Evolutionary conservation across 2,888 invertebrate species (phyloP).

Genomic region (Sturmia bella): DNA sequence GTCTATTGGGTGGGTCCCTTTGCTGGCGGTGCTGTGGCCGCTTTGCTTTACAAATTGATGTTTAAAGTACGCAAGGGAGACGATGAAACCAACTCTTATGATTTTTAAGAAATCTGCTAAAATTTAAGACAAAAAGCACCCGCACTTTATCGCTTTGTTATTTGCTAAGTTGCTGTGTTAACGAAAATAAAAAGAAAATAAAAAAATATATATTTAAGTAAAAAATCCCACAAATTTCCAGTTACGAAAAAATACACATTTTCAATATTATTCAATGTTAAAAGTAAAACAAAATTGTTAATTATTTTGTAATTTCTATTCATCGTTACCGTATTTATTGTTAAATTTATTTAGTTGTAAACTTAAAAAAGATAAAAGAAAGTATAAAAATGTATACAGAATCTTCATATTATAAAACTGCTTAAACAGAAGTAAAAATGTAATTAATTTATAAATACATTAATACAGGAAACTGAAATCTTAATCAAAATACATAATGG

Average conservation of each 20-base stretch:
- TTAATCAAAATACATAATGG: slow-evolving; percentile 11
- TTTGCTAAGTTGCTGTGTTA: slow-evolving; percentile 47
- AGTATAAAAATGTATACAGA: slow-evolving; percentile 5
- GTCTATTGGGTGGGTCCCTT: slow-evolving; percentile 95
- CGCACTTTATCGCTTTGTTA: slow-evolving; percentile 57
- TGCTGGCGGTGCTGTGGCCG: slow-evolving; percentile 88
- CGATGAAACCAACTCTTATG: slow-evolving; percentile 89
- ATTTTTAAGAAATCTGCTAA: slow-evolving; percentile 84
- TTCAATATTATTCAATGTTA: slow-evolving; percentile 7
- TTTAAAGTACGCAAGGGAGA: slow-evolving; percentile 88
- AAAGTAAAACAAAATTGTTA: slow-evolving; percentile 20
- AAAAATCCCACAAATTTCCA: slow-evolving; percentile 15
- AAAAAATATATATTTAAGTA: slow-evolving; percentile 14
- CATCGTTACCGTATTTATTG: slow-evolving; percentile 67
- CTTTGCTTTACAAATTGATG: slow-evolving; percentile 87
- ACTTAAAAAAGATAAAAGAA: slow-evolving; percentile 27
- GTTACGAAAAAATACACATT: slow-evolving; percentile 11
- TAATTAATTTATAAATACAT: slow-evolving; percentile 27
- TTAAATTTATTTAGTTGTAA: slow-evolving; percentile 69
- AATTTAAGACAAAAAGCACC: slow-evolving; percentile 20
- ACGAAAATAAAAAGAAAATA: slow-evolving; percentile 15
- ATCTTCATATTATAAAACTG: slow-evolving; percentile 47
- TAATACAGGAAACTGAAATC: slow-evolving; percentile 38
- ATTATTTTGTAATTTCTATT: slow-evolving; percentile 50
- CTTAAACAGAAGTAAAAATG: slow-evolving; percentile 21